Conservation (phyloP, 2,888 invertebrate genomes). For the Heliconius erato region DNA sequence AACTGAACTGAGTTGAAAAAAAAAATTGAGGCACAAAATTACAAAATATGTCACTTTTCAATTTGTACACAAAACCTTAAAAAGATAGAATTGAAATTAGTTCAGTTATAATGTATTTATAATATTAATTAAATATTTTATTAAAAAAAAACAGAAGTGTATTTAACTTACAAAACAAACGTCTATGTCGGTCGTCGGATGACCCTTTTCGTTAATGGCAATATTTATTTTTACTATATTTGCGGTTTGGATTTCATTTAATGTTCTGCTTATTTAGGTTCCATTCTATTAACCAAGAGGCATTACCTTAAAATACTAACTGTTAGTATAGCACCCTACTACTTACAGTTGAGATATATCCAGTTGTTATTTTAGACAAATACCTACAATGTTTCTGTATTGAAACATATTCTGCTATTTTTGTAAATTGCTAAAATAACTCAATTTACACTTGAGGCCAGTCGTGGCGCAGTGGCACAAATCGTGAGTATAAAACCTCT, state of each 20-base stretch:
- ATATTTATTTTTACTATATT: slow-evolving; percentile 61
- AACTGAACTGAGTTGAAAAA: not conserved
- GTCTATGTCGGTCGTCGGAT: slow-evolving; percentile 45
- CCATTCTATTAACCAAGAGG: slow-evolving; percentile 57
- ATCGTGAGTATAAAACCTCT: too few relatives aligned
- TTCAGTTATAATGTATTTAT: not conserved
- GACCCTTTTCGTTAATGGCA: slow-evolving; percentile 42
- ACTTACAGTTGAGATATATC: slow-evolving; percentile 10
- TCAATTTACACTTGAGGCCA: too few relatives aligned
- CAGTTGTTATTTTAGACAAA: slow-evolving; percentile 5
- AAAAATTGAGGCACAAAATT: not conserved
- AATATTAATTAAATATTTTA: not conserved
- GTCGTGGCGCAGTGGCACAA: too few relatives aligned
- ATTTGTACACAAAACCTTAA: not conserved
- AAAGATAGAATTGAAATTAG: not conserved
- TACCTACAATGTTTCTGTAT: not conserved
- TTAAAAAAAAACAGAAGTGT: not conserved
- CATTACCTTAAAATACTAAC: slow-evolving; percentile 52
- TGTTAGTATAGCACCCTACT: slow-evolving; percentile 21
- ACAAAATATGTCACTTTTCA: not conserved
- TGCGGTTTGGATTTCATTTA: slow-evolving; percentile 70
- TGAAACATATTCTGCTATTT: not conserved
- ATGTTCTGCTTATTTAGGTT: slow-evolving; percentile 70
- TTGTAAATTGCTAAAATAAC: not conserved
- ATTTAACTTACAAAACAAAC: slow-evolving; percentile 21